Base-by-base conservation (phyloP, 2,113 vertebrate genomes). In the Embiotoca jacksoni region DNA sequence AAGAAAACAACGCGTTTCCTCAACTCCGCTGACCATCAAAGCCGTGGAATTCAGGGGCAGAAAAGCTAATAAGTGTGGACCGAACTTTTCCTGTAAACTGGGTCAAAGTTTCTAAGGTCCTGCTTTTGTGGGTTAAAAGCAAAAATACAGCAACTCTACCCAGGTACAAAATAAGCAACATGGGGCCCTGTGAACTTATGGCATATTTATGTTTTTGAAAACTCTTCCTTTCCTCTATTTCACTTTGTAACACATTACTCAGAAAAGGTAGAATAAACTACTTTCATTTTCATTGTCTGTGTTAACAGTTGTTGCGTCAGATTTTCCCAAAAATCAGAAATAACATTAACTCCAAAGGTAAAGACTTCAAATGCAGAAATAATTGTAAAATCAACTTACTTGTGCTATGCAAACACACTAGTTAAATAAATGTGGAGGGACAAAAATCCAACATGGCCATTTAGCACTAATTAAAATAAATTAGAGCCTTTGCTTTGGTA, bases 1-100 rank as follows among this genome's bases (percentile, higher is more conserved):
- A 81, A 65, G 84, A 94, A 93, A 94, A 95, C 88, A 94, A 86
- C 55, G n/a, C 6, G 58, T 71, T 92, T 94, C 90, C 92, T 91
- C 79, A 79, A 82, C 85, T 88, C 73, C n/a, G 62, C 60, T 86
- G 75, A 88, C 89, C 88, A 93, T 93, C 91, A 92, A 91, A 93
- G 91, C 72, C 23, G 5, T 80, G 78, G 90, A 91, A 90, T 89
- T 88, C 82, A 73, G 82, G 74, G 75, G 37, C 68, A 73, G 82
- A 76, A 83, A 87, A 88, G 75, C 81, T 90, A 82, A 84, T 78
- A 91, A 67, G 84, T 74, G 70, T 82, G 79, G 83, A 87, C 80
- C 55, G 71, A 86, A 72, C 83, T 60, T 74, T 85, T 91, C 88
- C 89, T 86, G 82, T 89, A 91, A 93, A 91, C 68, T 93, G 88